Evolutionary conservation across 2,113 vertebrate species (phyloP).

Genomic region (Gavialis gangeticus): DNA sequence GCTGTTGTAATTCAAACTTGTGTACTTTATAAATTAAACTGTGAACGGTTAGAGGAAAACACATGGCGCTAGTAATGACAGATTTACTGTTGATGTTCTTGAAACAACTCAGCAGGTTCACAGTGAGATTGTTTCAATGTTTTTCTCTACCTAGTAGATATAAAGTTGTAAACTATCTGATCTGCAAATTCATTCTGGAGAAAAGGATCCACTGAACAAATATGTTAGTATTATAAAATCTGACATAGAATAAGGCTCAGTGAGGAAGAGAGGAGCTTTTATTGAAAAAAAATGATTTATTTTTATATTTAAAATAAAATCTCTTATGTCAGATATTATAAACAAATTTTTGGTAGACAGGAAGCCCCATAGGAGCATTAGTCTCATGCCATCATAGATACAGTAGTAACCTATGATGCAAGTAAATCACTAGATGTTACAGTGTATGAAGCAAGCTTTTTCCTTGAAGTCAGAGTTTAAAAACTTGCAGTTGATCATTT

Average conservation of each 20-base stretch:
- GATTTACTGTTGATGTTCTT: not conserved
- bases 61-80: not conserved
- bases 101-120: not conserved
- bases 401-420: not conserved
- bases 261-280: not conserved
- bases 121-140: conserved; percentile 4
- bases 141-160: not conserved
- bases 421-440: not conserved
- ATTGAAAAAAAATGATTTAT: not conserved
- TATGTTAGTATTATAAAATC: not conserved
- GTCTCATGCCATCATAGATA: not conserved
- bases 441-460: not conserved
- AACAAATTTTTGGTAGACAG: not conserved
- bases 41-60: not conserved
- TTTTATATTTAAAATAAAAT: not conserved
- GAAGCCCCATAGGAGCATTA: not conserved
- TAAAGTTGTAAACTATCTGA: not conserved
- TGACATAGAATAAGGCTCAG: not conserved
- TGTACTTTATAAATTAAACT: not conserved
- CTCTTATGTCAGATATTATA: not conserved
- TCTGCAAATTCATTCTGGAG: not conserved
- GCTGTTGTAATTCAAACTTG: not conserved
- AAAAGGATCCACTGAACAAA: not conserved
- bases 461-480: not conserved
- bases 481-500: not conserved